Percentiles rank a stretch among this genome's conserved stretches.
Conservation (phyloP, 2,113 vertebrate species). For the Catharus fuscescens region DNA sequence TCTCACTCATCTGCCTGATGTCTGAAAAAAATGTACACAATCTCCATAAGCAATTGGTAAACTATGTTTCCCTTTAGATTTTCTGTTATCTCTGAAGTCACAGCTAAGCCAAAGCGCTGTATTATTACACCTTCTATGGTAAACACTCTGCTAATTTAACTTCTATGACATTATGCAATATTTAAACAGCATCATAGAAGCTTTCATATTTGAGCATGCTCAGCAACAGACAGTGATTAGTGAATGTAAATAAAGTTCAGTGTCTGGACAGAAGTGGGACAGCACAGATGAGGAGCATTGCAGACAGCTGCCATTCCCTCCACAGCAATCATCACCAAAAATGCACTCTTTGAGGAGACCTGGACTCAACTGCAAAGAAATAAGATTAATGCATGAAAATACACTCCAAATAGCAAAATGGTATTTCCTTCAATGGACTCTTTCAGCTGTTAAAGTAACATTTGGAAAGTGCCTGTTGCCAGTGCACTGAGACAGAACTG, state of each 20-base stretch:
- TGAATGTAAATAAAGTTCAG: neutral
- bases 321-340: neutral
- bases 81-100: neutral
- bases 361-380: neutral
- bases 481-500: neutral
- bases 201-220: neutral
- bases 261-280: accelerated
- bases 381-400: neutral
- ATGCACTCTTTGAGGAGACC: neutral
- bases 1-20: neutral
- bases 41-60: neutral
- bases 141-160: neutral
- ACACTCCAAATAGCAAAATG: neutral
- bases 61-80: neutral
- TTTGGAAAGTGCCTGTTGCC: neutral
- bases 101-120: neutral
- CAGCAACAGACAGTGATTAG: neutral
- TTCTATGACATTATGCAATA: neutral
- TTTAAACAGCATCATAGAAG: neutral
- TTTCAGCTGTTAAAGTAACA: neutral
- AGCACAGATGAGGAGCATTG: neutral
- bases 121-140: neutral
- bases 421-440: neutral
- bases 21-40: neutral
- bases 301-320: neutral